Base-by-base conservation (phyloP, 30 jellyfish, hydroid and myxozoan genomes). In the Turritopsis dohrnii region DNA sequence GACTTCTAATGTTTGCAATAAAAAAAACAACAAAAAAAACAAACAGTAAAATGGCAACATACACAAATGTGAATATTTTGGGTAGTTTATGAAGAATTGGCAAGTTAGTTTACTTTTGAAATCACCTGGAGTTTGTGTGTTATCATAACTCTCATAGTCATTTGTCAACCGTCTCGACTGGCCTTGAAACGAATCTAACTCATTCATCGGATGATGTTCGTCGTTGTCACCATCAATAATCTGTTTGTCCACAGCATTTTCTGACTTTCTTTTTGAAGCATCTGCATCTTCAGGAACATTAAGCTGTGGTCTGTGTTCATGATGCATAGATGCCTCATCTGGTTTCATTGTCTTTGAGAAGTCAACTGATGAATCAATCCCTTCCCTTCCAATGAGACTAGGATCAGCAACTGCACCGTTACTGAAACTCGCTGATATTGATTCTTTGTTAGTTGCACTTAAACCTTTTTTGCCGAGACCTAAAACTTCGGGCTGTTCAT, bases 401-500 rank as follows among this genome's bases (percentile, higher is more conserved):
- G 31, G 28, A 69, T 69, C 77, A 8, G 77, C 22, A 69, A 69
- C 77, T 7, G 28, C 77, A 27, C 77, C 77, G 19, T 69, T 69
- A 69, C 77, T 27, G 19, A 69, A 27, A 1, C 8, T 9, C 9
- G 77, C 77, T 69, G 77, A 69, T 69, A 69, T 69, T 9, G 77
- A 69, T 69, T 23, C 77, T 29, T 77, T 77, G 27, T 77, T 76
- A 26, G 71, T 52, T 18, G 85, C 71, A 52, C 41, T 80, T 52
- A 80, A 25, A 13, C 87, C 87, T 31, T 53, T 71, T 53, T 52
- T 65, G n/a, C 84, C 87, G 20, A 80, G 79, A 18, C 87, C 87
- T 52, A 80, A 53, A 17, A 53, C 53, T 80, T 80, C 87, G 17
- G 87, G 87, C 0, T 29, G 83, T 29, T 80, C 87, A 5, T 80